Conservation (phyloP, 1,140 invertebrate genomes). For the Aphelinus atriplicis region DNA sequence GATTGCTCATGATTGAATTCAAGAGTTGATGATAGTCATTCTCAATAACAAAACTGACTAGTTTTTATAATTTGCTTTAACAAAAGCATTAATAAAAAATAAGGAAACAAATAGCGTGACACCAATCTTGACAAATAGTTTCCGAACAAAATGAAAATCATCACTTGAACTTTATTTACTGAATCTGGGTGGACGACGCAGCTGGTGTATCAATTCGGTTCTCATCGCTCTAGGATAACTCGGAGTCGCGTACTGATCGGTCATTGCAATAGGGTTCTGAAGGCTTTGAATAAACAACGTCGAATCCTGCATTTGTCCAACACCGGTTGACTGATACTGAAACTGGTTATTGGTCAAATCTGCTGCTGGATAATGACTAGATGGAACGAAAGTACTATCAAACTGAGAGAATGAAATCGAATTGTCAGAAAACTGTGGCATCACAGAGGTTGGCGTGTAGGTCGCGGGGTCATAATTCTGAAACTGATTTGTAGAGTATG, state of each 20-base stretch:
- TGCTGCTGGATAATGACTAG: constrained; percentile 50
- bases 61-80: background rate
- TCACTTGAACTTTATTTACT: constrained; percentile 48
- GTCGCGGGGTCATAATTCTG: constrained; percentile 53
- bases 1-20: background rate
- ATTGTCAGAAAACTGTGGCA: constrained; percentile 54
- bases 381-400: constrained; percentile 52
- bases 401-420: constrained; percentile 53
- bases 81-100: too few relatives aligned
- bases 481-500: constrained; percentile 46
- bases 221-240: constrained; percentile 54
- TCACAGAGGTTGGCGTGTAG: constrained; percentile 48
- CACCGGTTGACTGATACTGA: constrained; percentile 48
- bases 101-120: background rate
- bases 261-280: constrained; percentile 53
- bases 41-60: constrained; percentile 6
- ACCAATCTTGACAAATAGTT: background rate
- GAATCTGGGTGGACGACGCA: constrained; percentile 52
- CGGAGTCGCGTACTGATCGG: constrained; percentile 54
- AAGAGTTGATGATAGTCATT: background rate
- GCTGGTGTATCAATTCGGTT: constrained; percentile 51
- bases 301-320: constrained; percentile 55
- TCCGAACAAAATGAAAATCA: too few relatives aligned
- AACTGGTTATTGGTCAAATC: constrained; percentile 52
- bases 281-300: constrained; percentile 55